phyloP scores from a whole-genome alignment of 2,888 invertebrate genomes.

The Petrophora chlorosata region DNA sequence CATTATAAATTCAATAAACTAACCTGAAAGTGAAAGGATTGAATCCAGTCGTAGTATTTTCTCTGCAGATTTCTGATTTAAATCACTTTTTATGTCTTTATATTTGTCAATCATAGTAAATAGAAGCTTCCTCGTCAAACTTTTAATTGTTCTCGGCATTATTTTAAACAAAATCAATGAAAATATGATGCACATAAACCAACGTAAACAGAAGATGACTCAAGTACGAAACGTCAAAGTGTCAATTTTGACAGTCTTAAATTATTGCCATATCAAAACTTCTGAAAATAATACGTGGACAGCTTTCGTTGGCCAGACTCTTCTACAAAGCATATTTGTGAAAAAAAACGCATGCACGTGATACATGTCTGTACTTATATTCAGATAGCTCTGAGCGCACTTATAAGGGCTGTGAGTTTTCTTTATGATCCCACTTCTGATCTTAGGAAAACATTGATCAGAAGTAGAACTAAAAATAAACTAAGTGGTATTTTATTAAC shows the following conservation, averaged over 20 bases:
- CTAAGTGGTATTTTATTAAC: too few relatives aligned
- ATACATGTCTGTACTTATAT: too few relatives aligned
- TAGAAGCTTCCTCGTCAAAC: constrained; percentile 20
- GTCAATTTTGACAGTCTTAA: constrained; percentile 13
- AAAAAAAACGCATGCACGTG: too few relatives aligned
- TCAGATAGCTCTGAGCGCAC: too few relatives aligned
- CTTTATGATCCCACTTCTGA: too few relatives aligned
- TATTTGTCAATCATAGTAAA: constrained; percentile 17
- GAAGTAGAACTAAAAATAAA: too few relatives aligned
- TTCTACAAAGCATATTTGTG: too few relatives aligned
- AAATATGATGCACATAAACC: constrained; percentile 10
- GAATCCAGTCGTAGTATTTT: constrained; percentile 16
- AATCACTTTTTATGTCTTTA: constrained; percentile 19
- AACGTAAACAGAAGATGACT: constrained; percentile 5
- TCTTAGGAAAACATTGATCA: too few relatives aligned
- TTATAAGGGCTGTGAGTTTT: too few relatives aligned
- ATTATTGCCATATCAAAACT: too few relatives aligned
- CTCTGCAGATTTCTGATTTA: constrained; percentile 19
- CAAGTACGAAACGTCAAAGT: constrained; percentile 16
- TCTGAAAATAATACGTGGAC: too few relatives aligned
- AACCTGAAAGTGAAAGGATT: constrained; percentile 18
- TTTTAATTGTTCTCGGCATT: constrained; percentile 20
- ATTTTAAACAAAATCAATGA: too few relatives aligned
- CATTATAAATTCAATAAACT: constrained; percentile 17
- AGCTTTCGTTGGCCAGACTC: constrained; percentile 12